Base-by-base conservation (phyloP, 92 coral and sea anemone genomes). In the Anthopleura xanthogrammica region DNA sequence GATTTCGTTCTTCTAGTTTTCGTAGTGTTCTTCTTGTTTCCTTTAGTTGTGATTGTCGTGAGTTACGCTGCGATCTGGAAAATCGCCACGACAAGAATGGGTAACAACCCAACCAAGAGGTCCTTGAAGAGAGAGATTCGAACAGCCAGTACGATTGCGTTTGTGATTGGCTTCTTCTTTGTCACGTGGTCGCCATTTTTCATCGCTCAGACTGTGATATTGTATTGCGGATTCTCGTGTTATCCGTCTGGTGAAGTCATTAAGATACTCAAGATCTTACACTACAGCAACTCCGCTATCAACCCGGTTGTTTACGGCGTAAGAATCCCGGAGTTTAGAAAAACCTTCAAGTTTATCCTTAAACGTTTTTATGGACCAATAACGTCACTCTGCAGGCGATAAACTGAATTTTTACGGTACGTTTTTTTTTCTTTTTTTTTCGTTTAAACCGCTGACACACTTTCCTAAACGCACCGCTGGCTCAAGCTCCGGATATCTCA, bases 261-360 rank as follows among this genome's bases (percentile, higher is more conserved):
- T 13, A 42, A 16, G 40, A 77, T 90, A 36, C 86, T 88, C 76
- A 93, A 93, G 88, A 68, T 93, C 62, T 85, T 93, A 9, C 97
- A 93, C 41, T 93, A 91, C 88, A 78, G 85, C 56, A 93, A 93
- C 78, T 93, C 97, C 41, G 93, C 97, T 77, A 84, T 93, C 83
- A 93, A 93, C 80, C 97, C 97, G 7, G 86, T 93, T 22, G 97
- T 93, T 50, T 93, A 93, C 72, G 97, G 97, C 2, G 97, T 93
- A 3, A 80, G 97, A 75, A 93, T 93, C 75, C 97, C 97, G 3
- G 97, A 93, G 81, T 93, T 93, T 62, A 85, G 97, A 42, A 93
- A 93, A 80, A 93, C 97, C 2, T 93, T 93, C 86, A 93, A 93
- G 87, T 93, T 93, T 77, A 88, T 93, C 46, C 66, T 93, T 11